Conservation (phyloP, 2,888 invertebrate genomes). For the Drosophila ochracea region DNA sequence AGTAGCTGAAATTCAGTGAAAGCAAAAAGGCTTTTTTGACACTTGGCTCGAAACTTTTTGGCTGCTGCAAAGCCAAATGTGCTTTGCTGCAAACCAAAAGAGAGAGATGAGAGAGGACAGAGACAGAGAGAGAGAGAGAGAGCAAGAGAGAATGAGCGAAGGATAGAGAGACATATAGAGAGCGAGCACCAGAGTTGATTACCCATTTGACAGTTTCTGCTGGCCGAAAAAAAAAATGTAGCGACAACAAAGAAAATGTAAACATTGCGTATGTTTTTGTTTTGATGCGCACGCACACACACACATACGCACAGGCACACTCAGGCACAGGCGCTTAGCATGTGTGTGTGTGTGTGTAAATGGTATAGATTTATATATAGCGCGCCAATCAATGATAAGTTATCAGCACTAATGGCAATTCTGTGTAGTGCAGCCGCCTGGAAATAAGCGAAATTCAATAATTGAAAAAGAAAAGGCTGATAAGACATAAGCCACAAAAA, state of each 20-base stretch:
- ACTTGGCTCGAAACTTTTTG: slow-evolving; percentile 52
- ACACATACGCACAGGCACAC: background rate
- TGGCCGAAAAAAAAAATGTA: slow-evolving; percentile 51
- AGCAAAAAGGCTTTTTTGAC: slow-evolving; percentile 50
- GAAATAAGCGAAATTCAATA: slow-evolving; percentile 67
- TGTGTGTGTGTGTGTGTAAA: slow-evolving; percentile 23
- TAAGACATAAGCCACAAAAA: slow-evolving; percentile 20
- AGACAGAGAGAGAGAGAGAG: slow-evolving; percentile 11
- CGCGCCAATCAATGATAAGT: slow-evolving; percentile 61
- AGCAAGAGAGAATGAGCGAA: slow-evolving; percentile 13
- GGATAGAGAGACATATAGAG: slow-evolving; percentile 8
- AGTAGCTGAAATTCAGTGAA: slow-evolving; percentile 48
- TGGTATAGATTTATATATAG: slow-evolving; percentile 53
- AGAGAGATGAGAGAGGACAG: slow-evolving; percentile 11
- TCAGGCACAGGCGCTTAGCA: background rate
- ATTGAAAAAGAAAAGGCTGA: slow-evolving; percentile 17
- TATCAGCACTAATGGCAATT: slow-evolving; percentile 64
- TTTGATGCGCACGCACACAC: slow-evolving; percentile 61
- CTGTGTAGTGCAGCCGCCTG: slow-evolving; percentile 48
- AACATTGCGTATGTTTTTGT: slow-evolving; percentile 76
- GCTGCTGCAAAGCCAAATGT: slow-evolving; percentile 56
- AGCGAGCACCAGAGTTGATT: slow-evolving; percentile 55
- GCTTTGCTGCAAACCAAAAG: slow-evolving; percentile 63
- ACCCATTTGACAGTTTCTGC: slow-evolving; percentile 65
- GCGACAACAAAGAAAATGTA: slow-evolving; percentile 76